Conservation (phyloP, 2,113 vertebrate species). For the Lepidothrix coronata region DNA sequence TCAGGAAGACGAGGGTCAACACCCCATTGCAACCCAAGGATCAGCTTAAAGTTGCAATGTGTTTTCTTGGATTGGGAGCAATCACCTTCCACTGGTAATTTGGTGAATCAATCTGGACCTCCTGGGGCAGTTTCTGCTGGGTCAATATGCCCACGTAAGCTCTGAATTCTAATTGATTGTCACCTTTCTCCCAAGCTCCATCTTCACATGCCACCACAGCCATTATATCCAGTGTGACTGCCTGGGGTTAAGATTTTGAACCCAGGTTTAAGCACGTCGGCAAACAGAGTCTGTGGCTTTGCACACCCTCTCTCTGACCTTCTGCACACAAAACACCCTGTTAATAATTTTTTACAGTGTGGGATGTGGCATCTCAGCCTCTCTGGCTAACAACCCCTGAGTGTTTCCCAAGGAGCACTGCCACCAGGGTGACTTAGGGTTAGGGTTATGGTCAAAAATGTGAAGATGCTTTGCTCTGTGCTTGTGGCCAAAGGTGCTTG, state of each 20-base stretch:
- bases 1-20: background rate
- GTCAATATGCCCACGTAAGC: background rate
- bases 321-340: background rate
- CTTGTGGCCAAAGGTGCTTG: background rate
- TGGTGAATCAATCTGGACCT: background rate
- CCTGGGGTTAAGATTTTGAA: background rate
- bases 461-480: background rate
- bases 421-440: background rate
- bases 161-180: background rate
- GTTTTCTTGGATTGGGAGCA: background rate
- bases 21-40: background rate
- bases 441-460: background rate
- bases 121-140: background rate
- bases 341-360: background rate
- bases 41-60: background rate
- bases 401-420: background rate
- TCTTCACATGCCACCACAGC: background rate
- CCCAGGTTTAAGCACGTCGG: background rate
- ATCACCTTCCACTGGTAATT: background rate
- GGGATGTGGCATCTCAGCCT: background rate
- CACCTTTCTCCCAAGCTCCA: background rate
- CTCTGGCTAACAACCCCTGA: background rate
- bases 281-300: background rate
- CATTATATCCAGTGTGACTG: background rate
- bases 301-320: background rate